phyloP scores from a whole-genome alignment of 2,797 vertebrate species.

The Pachyuromys duprasi region DNA sequence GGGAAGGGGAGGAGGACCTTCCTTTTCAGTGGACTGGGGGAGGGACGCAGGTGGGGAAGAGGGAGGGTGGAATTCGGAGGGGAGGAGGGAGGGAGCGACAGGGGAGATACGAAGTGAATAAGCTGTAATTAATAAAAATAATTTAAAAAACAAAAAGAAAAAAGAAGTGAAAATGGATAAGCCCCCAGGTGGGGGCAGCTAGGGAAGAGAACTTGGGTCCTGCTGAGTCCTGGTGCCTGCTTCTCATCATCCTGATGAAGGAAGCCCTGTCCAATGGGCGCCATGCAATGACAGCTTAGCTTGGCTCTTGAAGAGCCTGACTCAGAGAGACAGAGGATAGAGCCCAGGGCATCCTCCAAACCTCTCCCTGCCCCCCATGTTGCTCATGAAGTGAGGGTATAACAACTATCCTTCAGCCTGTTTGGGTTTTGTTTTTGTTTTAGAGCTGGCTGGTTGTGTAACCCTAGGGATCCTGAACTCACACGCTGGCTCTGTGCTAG shows the following conservation, averaged over 20 bases:
- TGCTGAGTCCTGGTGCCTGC: too few species aligned
- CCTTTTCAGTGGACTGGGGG: too few species aligned
- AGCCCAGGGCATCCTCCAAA: accelerated
- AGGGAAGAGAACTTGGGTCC: too few species aligned
- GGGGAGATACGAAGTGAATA: too few species aligned
- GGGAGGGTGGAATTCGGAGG: too few species aligned
- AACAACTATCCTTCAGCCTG: background rate
- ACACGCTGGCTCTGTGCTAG: background rate
- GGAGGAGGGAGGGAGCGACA: too few species aligned
- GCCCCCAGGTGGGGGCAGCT: accelerated
- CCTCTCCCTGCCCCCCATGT: accelerated
- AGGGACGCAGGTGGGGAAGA: too few species aligned
- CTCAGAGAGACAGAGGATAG: background rate
- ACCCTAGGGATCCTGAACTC: background rate
- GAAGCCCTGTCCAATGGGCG: background rate
- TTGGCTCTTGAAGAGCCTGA: background rate
- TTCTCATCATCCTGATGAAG: accelerated
- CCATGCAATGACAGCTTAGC: too few species aligned
- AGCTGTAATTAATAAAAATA: too few species aligned
- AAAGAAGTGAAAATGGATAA: background rate
- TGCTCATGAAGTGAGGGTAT: background rate
- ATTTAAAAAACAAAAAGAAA: too few species aligned
- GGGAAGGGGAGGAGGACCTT: too few species aligned
- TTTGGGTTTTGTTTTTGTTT: background rate
- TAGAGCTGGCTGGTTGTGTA: accelerated